Percentiles rank a stretch among this genome's conserved stretches.
Conservation (phyloP, 2,113 vertebrate species). For the Pontoporia blainvillei region DNA sequence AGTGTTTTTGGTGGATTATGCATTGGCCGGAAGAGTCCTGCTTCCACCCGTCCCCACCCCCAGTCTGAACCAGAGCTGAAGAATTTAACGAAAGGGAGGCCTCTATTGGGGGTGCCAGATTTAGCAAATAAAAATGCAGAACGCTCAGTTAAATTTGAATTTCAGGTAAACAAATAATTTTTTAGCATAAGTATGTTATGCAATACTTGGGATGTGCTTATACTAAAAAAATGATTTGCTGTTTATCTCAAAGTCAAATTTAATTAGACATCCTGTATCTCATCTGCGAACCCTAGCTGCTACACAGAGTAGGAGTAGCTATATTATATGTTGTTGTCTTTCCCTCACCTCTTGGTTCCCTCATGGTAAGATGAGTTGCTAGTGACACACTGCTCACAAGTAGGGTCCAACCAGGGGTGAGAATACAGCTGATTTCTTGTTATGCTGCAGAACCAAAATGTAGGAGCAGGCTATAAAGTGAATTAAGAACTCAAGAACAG, state of each 20-base stretch:
- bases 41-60: not conserved
- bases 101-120: not conserved
- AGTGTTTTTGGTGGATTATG: not conserved
- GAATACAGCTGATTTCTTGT: not conserved
- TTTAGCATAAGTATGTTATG: not conserved
- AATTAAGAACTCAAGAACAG: not conserved
- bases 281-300: not conserved
- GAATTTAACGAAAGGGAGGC: not conserved
- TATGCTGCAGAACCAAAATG: not conserved
- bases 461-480: not conserved
- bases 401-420: not conserved
- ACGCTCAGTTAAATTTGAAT: conserved; percentile 33
- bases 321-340: not conserved
- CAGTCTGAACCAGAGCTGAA: not conserved
- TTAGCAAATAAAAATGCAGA: conserved; percentile 35
- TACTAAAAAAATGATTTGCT: conserved; percentile 12
- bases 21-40: not conserved
- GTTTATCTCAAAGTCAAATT: conserved; percentile 8
- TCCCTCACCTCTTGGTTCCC: not conserved
- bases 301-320: not conserved
- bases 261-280: conserved; percentile 3
- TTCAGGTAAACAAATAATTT: conserved; percentile 2
- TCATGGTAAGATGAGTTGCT: not conserved
- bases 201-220: not conserved
- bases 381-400: not conserved